These are phyloP conservation scores for Isichthys henryi DNA, from an alignment of 2,113 vertebrate genomes.

Conservation along the genomic window DNA sequence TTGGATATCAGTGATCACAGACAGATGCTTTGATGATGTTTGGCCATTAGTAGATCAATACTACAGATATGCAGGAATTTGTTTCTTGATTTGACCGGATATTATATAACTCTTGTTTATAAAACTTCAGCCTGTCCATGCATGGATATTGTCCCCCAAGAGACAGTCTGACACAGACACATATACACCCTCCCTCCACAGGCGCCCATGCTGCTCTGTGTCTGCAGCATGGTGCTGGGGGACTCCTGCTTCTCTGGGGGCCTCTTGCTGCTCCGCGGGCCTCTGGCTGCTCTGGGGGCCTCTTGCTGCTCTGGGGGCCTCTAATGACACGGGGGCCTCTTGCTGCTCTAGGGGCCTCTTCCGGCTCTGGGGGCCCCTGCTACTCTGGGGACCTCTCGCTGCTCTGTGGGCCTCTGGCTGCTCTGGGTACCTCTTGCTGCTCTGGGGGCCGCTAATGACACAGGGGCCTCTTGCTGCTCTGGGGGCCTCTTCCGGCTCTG, in stretches of 20 bases:
- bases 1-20: not conserved
- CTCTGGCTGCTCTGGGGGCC: no score
- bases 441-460: not conserved
- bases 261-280: no score
- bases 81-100: not conserved
- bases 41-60: not conserved
- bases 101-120: not conserved
- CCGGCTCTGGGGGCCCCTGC: no score
- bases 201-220: not conserved
- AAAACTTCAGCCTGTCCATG: not conserved
- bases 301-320: no score
- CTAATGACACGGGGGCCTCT: no score
- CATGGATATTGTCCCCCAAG: not conserved
- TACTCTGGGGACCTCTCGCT: no score
- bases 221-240: not conserved
- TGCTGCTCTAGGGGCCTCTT: no score
- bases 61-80: not conserved
- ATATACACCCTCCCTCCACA: not conserved
- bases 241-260: not conserved
- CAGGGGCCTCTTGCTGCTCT: conserved; percentile 14
- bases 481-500: not conserved
- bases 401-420: no score
- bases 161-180: not conserved
- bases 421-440: not conserved
- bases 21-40: not conserved